Evolutionary conservation across 2,113 vertebrate genomes (phyloP).

Genomic region (Chaenocephalus aceratus): DNA sequence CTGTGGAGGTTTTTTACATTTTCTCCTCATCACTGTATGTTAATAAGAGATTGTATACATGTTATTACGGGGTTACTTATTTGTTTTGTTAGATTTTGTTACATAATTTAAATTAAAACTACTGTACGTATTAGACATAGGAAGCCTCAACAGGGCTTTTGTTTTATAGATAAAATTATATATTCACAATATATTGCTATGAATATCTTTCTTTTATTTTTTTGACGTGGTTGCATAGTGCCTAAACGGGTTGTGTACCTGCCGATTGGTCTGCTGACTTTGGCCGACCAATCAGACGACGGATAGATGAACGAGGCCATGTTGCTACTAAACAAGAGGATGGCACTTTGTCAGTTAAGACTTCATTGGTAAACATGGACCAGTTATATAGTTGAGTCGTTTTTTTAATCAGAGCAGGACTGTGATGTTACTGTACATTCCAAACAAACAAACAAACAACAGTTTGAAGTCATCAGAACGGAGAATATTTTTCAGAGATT

Average conservation of each 20-base stretch:
- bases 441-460: conserved; percentile 40
- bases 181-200: conserved; percentile 74
- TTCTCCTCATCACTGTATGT: conserved; percentile 46
- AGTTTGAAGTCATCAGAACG: conserved; percentile 28
- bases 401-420: conserved; percentile 21
- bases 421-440: conserved; percentile 68
- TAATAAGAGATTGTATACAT: conserved; percentile 69
- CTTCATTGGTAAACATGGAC: neutral
- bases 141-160: conserved; percentile 72
- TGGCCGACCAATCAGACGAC: conserved; percentile 39
- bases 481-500: conserved; percentile 7
- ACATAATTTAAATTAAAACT: conserved; percentile 65
- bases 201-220: conserved; percentile 59
- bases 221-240: conserved; percentile 73
- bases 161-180: conserved; percentile 73
- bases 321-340: conserved; percentile 3
- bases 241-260: conserved; percentile 66
- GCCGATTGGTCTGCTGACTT: conserved; percentile 28
- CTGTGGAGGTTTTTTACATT: conserved; percentile 48
- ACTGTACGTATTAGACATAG: conserved; percentile 72
- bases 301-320: conserved; percentile 4
- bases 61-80: conserved; percentile 61
- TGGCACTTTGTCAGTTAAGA: conserved; percentile 14
- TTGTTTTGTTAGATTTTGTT: conserved; percentile 65
- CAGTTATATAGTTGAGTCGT: neutral